A percentile compares a stretch with the other conserved stretches of the same genome.
Conservation (phyloP, 2,113 vertebrate genomes). For the Deroptyus accipitrinus region DNA sequence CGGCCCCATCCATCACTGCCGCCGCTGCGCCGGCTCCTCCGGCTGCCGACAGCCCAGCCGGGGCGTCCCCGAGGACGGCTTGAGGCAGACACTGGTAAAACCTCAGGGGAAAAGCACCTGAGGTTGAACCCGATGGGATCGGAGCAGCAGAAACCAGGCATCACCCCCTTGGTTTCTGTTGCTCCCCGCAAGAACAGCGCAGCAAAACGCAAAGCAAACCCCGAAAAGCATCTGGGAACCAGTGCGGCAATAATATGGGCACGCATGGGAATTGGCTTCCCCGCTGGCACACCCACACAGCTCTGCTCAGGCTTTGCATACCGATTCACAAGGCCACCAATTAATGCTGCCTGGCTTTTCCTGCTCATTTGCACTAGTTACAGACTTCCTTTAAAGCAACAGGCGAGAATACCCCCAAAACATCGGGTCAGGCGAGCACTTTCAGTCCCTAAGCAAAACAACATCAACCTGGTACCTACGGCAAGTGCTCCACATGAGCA, state of each 20-base stretch:
- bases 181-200: background rate
- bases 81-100: fast-evolving
- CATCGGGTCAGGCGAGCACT: background rate
- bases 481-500: background rate
- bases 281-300: constrained; percentile 42
- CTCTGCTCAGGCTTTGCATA: constrained; percentile 20
- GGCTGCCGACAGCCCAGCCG: fast-evolving
- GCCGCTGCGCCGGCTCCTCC: background rate
- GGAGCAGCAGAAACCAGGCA: background rate
- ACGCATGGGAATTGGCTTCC: background rate
- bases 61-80: background rate
- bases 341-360: background rate
- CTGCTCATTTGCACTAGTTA: constrained; percentile 22
- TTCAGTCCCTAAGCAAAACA: fast-evolving
- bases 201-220: background rate
- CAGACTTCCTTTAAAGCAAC: background rate
- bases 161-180: background rate
- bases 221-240: background rate
- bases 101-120: background rate
- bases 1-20: background rate
- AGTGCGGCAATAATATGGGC: background rate
- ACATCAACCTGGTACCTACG: background rate
- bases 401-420: background rate
- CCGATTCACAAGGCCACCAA: constrained; percentile 51
- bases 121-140: background rate